Percentiles rank a stretch among this genome's conserved stretches.
Conservation (phyloP, 2,888 invertebrate genomes). For the Watsonalla cultraria region DNA sequence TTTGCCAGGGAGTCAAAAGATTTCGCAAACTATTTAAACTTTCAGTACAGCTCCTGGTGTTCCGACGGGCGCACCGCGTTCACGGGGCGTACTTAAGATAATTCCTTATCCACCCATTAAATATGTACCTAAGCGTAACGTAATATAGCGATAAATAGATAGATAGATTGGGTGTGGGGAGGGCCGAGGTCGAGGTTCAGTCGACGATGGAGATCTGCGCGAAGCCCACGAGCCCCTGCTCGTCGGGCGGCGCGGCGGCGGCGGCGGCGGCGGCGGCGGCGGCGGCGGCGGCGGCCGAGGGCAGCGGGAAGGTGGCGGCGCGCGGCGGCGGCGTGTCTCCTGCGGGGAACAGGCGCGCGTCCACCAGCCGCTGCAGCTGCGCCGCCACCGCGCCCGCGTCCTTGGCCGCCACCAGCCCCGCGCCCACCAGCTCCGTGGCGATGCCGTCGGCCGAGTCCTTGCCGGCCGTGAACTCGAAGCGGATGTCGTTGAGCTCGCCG, state of each 20-base stretch:
- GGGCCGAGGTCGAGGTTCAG: slow-evolving; percentile 58
- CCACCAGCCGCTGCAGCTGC: slow-evolving; percentile 94
- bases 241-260: slow-evolving; percentile 89
- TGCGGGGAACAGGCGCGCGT: slow-evolving; percentile 63
- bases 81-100: slow-evolving; percentile 38
- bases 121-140: slow-evolving; percentile 49
- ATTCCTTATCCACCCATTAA: slow-evolving; percentile 63
- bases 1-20: no score
- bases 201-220: slow-evolving; percentile 98
- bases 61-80: slow-evolving; percentile 30
- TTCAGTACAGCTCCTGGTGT: slow-evolving; percentile 10
- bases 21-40: no score
- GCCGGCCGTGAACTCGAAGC: slow-evolving; percentile 97
- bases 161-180: slow-evolving; percentile 11
- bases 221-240: slow-evolving; percentile 96
- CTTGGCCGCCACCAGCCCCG: slow-evolving; percentile 94
- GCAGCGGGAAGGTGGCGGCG: slow-evolving; percentile 93
- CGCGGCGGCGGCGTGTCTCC: slow-evolving; percentile 77
- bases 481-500: slow-evolving; percentile 97
- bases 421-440: slow-evolving; percentile 97
- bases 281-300: slow-evolving; percentile 42
- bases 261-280: slow-evolving; percentile 51
- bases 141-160: slow-evolving; percentile 25
- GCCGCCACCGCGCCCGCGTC: slow-evolving; percentile 95
- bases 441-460: slow-evolving; percentile 96